phyloP scores from a whole-genome alignment of 2,888 invertebrate genomes.

The Dendrolimus houi region DNA sequence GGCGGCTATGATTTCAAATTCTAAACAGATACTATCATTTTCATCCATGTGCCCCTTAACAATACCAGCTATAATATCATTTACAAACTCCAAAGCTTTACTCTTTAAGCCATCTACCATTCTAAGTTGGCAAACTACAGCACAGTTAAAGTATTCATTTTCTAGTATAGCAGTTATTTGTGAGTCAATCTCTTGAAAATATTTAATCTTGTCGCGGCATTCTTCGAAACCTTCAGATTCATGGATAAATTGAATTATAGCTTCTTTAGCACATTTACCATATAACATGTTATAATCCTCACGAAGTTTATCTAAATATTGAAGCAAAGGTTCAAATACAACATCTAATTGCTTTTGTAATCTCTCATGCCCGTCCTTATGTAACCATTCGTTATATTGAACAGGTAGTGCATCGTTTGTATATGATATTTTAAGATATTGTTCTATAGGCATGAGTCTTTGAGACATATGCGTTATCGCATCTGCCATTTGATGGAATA shows the following conservation, averaged over 20 bases:
- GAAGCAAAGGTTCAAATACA: constrained; percentile 74
- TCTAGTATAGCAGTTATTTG: constrained; percentile 78
- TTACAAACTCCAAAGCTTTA: constrained; percentile 75
- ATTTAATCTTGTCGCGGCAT: constrained; percentile 77
- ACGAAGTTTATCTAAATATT: constrained; percentile 72
- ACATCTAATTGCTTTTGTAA: constrained; percentile 67
- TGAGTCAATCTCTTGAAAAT: constrained; percentile 76
- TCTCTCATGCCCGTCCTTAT: constrained; percentile 64
- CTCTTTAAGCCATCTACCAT: constrained; percentile 78
- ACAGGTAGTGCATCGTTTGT: constrained; percentile 72
- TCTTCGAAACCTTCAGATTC: constrained; percentile 74
- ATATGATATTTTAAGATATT: constrained; percentile 54
- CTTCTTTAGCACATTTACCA: constrained; percentile 59
- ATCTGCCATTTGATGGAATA: constrained; percentile 76
- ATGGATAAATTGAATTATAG: constrained; percentile 61
- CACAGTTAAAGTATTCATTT: constrained; percentile 82
- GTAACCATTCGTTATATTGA: constrained; percentile 74
- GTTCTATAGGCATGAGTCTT: constrained; percentile 77
- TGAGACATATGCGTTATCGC: constrained; percentile 74
- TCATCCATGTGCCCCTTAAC: constrained; percentile 79
- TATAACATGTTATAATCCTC: constrained; percentile 76
- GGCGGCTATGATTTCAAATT: constrained; percentile 82
- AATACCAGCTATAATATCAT: constrained; percentile 78
- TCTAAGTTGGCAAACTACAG: constrained; percentile 77
- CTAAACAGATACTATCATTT: constrained; percentile 80